phyloP scores from a whole-genome alignment of 2,797 vertebrate genomes.

The Tragopan temminckii region DNA sequence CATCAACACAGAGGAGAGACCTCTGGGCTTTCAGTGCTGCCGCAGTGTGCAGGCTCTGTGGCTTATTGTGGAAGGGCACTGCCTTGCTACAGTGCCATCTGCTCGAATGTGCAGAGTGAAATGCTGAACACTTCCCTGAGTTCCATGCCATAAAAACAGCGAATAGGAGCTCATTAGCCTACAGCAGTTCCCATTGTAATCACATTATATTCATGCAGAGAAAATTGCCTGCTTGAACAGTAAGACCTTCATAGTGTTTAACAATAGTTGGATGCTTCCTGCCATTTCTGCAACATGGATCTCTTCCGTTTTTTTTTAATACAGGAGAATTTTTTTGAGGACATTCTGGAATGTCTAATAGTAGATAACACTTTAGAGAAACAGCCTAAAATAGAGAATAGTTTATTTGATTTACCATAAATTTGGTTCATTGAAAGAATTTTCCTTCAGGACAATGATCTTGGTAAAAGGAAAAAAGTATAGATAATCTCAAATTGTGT shows the following conservation, averaged over 20 bases:
- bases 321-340: background rate
- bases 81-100: slow-evolving; percentile 14
- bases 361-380: background rate
- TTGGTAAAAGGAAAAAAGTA: background rate
- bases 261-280: slow-evolving; percentile 36
- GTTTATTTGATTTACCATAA: background rate
- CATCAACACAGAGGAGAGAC: slow-evolving; percentile 1
- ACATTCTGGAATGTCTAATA: background rate
- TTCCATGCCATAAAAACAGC: slow-evolving; percentile 32
- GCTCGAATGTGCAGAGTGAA: slow-evolving; percentile 14
- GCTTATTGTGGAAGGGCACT: background rate
- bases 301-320: background rate
- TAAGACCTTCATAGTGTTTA: slow-evolving; percentile 40
- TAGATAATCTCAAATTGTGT: background rate
- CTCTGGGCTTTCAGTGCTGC: slow-evolving; percentile 10
- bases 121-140: slow-evolving; percentile 7
- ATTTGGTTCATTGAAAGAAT: background rate
- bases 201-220: slow-evolving; percentile 65
- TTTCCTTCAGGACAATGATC: background rate
- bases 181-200: slow-evolving; percentile 66
- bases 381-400: background rate
- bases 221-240: slow-evolving; percentile 45
- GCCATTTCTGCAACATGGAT: background rate
- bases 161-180: slow-evolving; percentile 63
- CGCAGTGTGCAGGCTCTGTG: background rate